phyloP scores from a whole-genome alignment of 2,797 vertebrate species.

The Lagocephalus sceleratus region DNA sequence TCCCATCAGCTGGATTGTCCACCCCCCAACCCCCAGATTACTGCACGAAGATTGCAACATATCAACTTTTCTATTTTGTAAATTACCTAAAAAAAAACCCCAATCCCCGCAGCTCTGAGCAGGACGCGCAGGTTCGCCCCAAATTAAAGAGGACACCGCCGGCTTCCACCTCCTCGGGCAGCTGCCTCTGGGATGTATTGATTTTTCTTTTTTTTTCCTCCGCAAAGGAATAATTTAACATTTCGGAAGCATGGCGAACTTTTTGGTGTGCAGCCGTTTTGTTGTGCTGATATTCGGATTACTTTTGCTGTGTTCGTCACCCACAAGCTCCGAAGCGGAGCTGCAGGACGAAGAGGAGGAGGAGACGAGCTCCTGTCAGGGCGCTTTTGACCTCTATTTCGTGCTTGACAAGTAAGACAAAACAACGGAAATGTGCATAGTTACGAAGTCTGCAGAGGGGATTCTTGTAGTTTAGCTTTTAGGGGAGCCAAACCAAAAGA shows the following conservation, averaged over 20 bases:
- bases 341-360: conserved; percentile 65
- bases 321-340: conserved; percentile 61
- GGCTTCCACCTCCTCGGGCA: conserved; percentile 21
- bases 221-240: conserved; percentile 28
- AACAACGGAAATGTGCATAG: not conserved
- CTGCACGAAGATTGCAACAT: not conserved
- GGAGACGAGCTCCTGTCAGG: conserved; percentile 85
- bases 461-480: too few relatives aligned
- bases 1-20: conserved; percentile 10
- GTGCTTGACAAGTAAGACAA: conserved; percentile 91
- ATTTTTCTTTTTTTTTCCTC: conserved; percentile 3
- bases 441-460: too few relatives aligned
- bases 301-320: conserved; percentile 56
- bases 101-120: not conserved
- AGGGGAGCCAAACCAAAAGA: too few relatives aligned
- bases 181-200: conserved; percentile 51
- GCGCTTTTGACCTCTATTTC: conserved; percentile 90
- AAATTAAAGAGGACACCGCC: conserved; percentile 25
- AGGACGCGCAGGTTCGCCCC: not conserved
- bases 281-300: conserved; percentile 68
- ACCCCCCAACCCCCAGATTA: not conserved
- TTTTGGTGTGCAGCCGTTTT: conserved; percentile 35
- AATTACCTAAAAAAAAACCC: not conserved
- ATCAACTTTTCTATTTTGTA: not conserved
- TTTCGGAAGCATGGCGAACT: conserved; percentile 50